Percentiles rank a stretch among this genome's conserved stretches.
Conservation (phyloP, 1,140 invertebrate species). For the Plutomurus gul region DNA sequence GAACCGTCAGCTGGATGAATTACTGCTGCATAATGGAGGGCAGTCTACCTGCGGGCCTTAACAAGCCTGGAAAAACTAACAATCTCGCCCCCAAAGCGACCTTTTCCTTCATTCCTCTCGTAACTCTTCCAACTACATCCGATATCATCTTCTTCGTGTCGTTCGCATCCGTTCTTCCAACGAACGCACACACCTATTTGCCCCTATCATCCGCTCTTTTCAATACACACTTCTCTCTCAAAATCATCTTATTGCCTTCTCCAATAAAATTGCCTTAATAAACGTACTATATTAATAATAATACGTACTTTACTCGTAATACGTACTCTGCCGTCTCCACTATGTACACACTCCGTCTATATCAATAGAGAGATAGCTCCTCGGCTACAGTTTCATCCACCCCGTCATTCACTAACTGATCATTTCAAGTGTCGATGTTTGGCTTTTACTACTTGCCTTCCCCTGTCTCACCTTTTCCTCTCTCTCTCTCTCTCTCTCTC, state of each 20-base stretch:
- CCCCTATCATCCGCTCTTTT: conserved; percentile 19
- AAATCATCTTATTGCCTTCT: not conserved
- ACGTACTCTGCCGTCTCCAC: too few species aligned
- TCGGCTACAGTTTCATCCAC: too few species aligned
- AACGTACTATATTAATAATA: not conserved
- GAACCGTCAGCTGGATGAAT: conserved; percentile 54
- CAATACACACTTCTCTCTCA: conserved; percentile 4
- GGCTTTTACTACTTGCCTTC: too few species aligned
- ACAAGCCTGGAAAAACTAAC: conserved; percentile 55
- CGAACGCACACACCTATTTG: conserved; percentile 25
- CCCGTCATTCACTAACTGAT: too few species aligned
- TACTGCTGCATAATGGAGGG: conserved; percentile 54
- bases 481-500: not conserved
- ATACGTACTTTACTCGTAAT: too few species aligned
- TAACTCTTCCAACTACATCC: conserved; percentile 39
- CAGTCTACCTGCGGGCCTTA: conserved; percentile 51
- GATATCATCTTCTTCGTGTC: conserved; percentile 27
- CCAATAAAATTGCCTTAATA: not conserved
- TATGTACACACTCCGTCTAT: not conserved
- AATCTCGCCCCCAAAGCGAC: conserved; percentile 53
- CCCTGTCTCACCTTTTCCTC: too few species aligned
- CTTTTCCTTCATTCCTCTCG: conserved; percentile 46
- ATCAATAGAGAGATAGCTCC: too few species aligned
- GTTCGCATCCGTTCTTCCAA: not conserved
- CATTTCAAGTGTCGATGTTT: too few species aligned